A percentile compares a stretch with the other conserved stretches of the same genome.
phyloP scores from a whole-genome alignment of 2,888 invertebrate species.

The Carpatolechia fugitivella region DNA sequence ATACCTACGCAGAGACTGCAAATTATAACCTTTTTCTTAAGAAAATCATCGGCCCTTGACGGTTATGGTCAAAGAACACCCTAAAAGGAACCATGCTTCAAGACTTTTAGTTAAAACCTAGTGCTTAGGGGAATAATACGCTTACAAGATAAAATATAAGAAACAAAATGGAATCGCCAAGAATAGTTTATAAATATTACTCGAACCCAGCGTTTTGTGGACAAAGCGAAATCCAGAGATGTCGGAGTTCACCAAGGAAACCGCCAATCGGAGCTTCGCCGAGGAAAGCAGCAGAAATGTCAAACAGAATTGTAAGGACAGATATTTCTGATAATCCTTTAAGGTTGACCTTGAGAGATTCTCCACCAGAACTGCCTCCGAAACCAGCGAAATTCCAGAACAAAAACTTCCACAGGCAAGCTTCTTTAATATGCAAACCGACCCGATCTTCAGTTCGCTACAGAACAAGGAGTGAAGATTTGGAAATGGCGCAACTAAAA shows the following conservation, averaged over 20 bases:
- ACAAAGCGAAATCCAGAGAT: conserved; percentile 82
- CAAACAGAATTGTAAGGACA: conserved; percentile 66
- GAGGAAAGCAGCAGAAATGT: conserved; percentile 50
- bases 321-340: conserved; percentile 73
- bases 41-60: conserved; percentile 30
- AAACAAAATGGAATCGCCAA: conserved; percentile 66
- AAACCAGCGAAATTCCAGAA: conserved; percentile 63
- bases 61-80: conserved; percentile 51
- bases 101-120: conserved; percentile 23
- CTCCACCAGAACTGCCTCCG: conserved; percentile 67
- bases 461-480: conserved; percentile 62
- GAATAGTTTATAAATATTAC: conserved; percentile 82
- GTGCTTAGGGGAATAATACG: conserved; percentile 43
- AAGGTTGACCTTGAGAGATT: conserved; percentile 60
- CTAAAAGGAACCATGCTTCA: conserved; percentile 44
- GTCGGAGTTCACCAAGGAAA: conserved; percentile 54
- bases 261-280: conserved; percentile 70
- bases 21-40: neutral
- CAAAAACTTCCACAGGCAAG: conserved; percentile 59
- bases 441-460: conserved; percentile 52
- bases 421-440: conserved; percentile 75
- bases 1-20: too few species aligned
- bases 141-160: conserved; percentile 31
- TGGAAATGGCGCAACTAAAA: conserved; percentile 71
- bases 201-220: conserved; percentile 90